phyloP scores from a whole-genome alignment of 2,797 vertebrate species.

The Mormyrops attenuatus region DNA sequence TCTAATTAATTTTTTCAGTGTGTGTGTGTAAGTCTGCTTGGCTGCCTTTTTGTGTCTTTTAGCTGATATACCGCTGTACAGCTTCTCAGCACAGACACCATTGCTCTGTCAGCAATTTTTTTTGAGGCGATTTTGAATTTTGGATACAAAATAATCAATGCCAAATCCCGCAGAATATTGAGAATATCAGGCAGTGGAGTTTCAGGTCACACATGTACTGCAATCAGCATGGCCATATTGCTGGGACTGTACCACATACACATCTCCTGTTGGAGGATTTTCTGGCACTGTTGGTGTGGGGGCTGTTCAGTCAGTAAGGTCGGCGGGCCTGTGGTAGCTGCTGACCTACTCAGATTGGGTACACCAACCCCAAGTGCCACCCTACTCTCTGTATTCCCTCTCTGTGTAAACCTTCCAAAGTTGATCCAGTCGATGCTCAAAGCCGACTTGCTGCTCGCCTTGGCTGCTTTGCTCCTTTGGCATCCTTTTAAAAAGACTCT shows the following conservation, averaged over 20 bases:
- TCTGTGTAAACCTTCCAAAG: not conserved
- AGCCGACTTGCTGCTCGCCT: not conserved
- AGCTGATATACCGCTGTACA: not conserved
- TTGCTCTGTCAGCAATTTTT: not conserved
- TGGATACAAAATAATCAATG: not conserved
- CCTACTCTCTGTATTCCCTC: not conserved
- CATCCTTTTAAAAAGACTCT: not conserved
- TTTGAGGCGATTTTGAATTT: not conserved
- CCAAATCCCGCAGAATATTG: not conserved
- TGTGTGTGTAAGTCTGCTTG: not conserved
- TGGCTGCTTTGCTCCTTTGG: not conserved
- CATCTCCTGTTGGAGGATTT: not conserved
- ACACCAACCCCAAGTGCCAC: not conserved
- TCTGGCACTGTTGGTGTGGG: too few relatives aligned
- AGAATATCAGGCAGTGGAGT: not conserved
- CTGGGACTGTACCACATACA: not conserved
- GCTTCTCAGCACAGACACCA: not conserved
- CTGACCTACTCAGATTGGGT: not conserved
- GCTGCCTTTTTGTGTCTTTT: not conserved
- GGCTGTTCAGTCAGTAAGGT: not conserved
- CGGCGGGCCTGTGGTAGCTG: not conserved
- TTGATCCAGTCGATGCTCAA: not conserved
- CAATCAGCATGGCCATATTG: not conserved
- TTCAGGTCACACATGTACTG: not conserved
- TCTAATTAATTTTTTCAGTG: not conserved